Evolutionary conservation across 92 coral and sea anemone species (phyloP).

Genomic region (Palythoa grandis): DNA sequence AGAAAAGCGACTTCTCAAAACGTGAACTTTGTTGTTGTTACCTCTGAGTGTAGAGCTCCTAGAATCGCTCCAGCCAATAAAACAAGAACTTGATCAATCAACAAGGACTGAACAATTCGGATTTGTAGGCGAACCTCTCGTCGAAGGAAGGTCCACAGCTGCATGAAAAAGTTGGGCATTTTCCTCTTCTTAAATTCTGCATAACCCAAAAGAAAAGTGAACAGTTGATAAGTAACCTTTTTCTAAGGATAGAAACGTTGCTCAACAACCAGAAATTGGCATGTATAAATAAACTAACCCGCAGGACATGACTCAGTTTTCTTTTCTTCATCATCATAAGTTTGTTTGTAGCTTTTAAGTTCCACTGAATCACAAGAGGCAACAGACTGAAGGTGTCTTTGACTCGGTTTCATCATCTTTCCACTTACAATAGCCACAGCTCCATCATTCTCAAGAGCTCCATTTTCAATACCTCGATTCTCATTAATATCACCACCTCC

Average conservation of each 20-base stretch:
- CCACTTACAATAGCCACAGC: neutral
- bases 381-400: neutral
- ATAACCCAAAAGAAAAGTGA: neutral
- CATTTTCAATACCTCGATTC: neutral
- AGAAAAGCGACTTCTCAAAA: too few relatives aligned
- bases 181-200: slow-evolving; percentile 36
- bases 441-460: neutral
- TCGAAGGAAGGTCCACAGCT: slow-evolving; percentile 51
- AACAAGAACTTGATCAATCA: slow-evolving; percentile 61
- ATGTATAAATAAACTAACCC: neutral
- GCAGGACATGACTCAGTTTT: neutral
- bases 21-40: neutral
- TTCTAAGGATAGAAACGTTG: neutral
- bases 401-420: neutral
- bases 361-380: neutral
- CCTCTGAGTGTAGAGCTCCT: slow-evolving; percentile 59
- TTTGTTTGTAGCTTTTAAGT: slow-evolving; percentile 12
- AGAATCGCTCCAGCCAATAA: slow-evolving; percentile 63
- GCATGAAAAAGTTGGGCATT: slow-evolving; percentile 50
- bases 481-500: neutral
- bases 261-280: too few relatives aligned
- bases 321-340: neutral
- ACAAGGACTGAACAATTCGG: slow-evolving; percentile 56
- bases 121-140: slow-evolving; percentile 68
- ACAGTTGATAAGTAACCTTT: neutral